Percentiles rank a stretch among this genome's conserved stretches.
phyloP scores from a whole-genome alignment of 1,140 invertebrate genomes.

The Hesperophylax magnus region DNA sequence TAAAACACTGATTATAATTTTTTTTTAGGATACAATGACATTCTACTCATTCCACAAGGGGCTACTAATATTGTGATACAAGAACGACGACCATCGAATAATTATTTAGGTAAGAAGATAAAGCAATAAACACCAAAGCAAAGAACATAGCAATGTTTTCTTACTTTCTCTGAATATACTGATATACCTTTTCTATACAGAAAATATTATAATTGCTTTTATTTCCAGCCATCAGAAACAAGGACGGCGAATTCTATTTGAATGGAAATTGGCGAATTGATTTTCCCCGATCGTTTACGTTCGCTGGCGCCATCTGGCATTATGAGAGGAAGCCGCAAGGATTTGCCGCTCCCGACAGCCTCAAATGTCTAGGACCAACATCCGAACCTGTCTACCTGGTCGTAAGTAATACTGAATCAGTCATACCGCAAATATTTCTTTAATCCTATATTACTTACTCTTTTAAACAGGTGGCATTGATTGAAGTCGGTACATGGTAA shows the following conservation, averaged over 20 bases:
- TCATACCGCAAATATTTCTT: too few relatives aligned
- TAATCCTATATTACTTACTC: too few relatives aligned
- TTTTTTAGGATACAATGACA: slow-evolving; percentile 90
- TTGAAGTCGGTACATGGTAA: too few relatives aligned
- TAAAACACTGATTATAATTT: too few relatives aligned
- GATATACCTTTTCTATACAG: background rate
- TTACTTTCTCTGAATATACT: background rate
- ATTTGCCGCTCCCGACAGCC: slow-evolving; percentile 85
- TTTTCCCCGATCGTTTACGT: slow-evolving; percentile 83
- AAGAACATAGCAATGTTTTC: background rate
- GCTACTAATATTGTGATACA: slow-evolving; percentile 92
- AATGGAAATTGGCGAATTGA: slow-evolving; percentile 96
- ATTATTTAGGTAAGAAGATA: slow-evolving; percentile 86
- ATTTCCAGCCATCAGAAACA: slow-evolving; percentile 84
- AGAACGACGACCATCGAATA: slow-evolving; percentile 88
- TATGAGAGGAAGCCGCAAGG: slow-evolving; percentile 87
- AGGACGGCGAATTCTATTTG: slow-evolving; percentile 87
- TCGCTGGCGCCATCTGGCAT: slow-evolving; percentile 88
- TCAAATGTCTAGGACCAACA: slow-evolving; percentile 88
- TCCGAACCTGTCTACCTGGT: slow-evolving; percentile 90
- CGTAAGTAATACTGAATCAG: slow-evolving; percentile 71
- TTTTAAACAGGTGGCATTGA: too few relatives aligned
- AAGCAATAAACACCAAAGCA: background rate
- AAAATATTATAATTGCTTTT: slow-evolving; percentile 13
- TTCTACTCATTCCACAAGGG: slow-evolving; percentile 93